Percentiles rank a stretch among this genome's conserved stretches.
These are phyloP conservation scores for Synaphobranchus kaupii DNA, from an alignment of 2,797 vertebrate genomes.

Conservation along the genomic window DNA sequence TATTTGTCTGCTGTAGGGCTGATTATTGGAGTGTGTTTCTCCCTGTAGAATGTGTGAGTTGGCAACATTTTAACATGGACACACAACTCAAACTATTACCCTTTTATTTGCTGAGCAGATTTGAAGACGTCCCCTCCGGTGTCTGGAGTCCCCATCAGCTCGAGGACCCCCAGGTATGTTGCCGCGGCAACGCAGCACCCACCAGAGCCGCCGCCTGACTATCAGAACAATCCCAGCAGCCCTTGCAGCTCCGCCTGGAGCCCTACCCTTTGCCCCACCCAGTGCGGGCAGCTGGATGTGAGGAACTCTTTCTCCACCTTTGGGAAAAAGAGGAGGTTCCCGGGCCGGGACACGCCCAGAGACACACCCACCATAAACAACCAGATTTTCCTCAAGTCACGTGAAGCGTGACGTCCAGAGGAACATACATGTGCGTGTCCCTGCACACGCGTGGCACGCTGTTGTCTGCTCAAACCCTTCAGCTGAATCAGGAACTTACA, in stretches of 20 bases:
- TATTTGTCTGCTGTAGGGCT: too few relatives aligned
- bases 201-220: slow-evolving; percentile 54
- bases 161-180: slow-evolving; percentile 63
- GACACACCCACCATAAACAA: slow-evolving; percentile 66
- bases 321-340: slow-evolving; percentile 68
- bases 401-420: too few relatives aligned
- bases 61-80: too few relatives aligned
- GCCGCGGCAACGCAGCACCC: slow-evolving; percentile 54
- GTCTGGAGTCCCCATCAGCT: slow-evolving; percentile 43
- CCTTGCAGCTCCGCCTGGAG: too few relatives aligned
- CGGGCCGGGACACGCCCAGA: slow-evolving; percentile 60
- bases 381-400: accelerated
- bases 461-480: too few relatives aligned
- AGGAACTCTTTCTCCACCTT: slow-evolving; percentile 74
- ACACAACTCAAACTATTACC: too few relatives aligned
- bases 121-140: slow-evolving; percentile 55
- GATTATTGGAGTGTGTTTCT: too few relatives aligned
- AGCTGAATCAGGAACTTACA: too few relatives aligned
- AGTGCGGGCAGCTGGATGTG: slow-evolving; percentile 51
- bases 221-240: slow-evolving; percentile 67
- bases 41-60: background rate
- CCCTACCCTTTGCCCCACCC: too few relatives aligned
- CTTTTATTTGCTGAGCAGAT: slow-evolving; percentile 46
- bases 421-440: too few relatives aligned
- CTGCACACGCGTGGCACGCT: too few relatives aligned